Evolutionary conservation across 2,888 invertebrate genomes (phyloP).

Genomic region (Dendrolimus houi): DNA sequence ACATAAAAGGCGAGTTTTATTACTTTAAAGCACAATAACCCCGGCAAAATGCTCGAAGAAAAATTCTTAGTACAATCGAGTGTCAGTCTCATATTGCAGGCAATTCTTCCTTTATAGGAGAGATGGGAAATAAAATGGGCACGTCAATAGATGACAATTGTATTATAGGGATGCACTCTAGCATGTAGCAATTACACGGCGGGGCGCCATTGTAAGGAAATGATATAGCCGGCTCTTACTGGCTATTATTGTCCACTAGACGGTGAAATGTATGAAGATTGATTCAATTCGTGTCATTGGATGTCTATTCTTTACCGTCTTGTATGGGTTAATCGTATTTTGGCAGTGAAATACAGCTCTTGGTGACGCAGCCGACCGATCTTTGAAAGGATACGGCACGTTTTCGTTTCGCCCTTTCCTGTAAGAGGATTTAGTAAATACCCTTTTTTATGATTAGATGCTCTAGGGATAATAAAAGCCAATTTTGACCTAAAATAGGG

Average conservation of each 20-base stretch:
- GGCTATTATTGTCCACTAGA: constrained; percentile 33
- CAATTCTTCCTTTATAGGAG: constrained; percentile 1
- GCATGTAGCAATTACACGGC: constrained; percentile 42
- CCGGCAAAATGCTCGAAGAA: neutral
- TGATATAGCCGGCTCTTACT: constrained; percentile 23
- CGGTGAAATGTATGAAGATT: constrained; percentile 44
- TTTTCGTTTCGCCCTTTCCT: neutral
- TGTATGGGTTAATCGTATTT: constrained; percentile 12
- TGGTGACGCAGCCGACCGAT: neutral
- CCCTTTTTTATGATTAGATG: neutral
- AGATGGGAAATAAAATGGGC: constrained; percentile 23
- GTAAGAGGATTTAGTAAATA: neutral
- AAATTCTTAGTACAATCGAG: neutral
- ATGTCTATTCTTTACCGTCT: constrained; percentile 23
- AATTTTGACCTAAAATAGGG: neutral
- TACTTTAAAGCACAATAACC: no score
- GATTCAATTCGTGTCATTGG: constrained; percentile 35
- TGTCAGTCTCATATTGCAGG: neutral
- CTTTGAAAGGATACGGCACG: neutral
- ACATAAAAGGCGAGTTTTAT: no score
- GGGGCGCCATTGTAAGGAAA: constrained; percentile 35
- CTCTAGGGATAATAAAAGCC: neutral
- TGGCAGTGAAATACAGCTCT: constrained; percentile 12
- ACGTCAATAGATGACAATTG: constrained; percentile 37
- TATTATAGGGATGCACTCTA: constrained; percentile 47